Percentiles rank a stretch among this genome's conserved stretches.
Evolutionary conservation across 2,797 vertebrate species (phyloP).

Genomic region (Tauraco hartlaubi): DNA sequence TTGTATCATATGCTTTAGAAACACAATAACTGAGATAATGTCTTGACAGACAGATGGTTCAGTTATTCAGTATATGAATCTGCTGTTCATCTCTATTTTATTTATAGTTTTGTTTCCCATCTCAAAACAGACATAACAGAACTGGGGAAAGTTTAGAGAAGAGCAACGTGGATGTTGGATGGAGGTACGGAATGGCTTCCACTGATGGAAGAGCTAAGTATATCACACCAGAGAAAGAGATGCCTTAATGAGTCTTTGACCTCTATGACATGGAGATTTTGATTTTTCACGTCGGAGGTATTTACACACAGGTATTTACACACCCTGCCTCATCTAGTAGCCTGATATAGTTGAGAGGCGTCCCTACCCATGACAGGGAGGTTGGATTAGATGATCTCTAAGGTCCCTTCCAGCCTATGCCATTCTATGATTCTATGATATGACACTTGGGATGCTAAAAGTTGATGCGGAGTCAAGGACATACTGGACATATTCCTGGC

Average conservation of each 20-base stretch:
- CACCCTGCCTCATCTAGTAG: background rate
- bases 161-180: background rate
- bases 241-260: background rate
- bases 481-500: background rate
- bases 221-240: background rate
- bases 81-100: background rate
- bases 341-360: too few species aligned
- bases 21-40: background rate
- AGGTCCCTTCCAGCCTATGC: too few species aligned
- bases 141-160: background rate
- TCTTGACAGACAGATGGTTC: background rate
- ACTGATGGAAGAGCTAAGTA: background rate
- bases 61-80: background rate
- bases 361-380: too few species aligned
- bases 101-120: background rate
- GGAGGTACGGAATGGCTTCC: background rate
- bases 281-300: background rate
- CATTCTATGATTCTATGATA: too few species aligned
- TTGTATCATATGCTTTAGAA: background rate
- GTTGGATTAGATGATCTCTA: too few species aligned
- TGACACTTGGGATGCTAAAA: background rate
- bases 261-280: background rate
- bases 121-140: background rate
- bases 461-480: rapidly evolving
- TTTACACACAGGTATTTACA: background rate